Evolutionary conservation across 2,797 vertebrate genomes (phyloP).

Genomic region (Cetoscarus ocellatus): DNA sequence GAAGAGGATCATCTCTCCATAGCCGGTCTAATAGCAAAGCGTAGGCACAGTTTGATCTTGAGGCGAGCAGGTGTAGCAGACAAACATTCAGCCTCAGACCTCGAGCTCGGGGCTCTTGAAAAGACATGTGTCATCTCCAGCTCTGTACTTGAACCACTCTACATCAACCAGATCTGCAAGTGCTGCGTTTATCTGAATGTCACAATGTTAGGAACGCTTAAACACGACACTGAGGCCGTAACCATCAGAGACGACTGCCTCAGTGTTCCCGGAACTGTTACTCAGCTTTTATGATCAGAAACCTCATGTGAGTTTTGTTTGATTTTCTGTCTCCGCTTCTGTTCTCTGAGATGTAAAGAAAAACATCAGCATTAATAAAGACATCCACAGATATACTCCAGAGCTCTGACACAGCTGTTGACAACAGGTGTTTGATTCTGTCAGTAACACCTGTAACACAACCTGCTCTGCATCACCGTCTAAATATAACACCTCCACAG

Average conservation of each 20-base stretch:
- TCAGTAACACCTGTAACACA: slow-evolving; percentile 69
- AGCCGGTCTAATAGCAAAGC: background rate
- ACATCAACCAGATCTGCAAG: slow-evolving; percentile 42
- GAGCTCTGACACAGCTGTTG: slow-evolving; percentile 15
- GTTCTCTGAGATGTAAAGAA: background rate
- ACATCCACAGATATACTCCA: too few species aligned
- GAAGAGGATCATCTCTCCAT: background rate
- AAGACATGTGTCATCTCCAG: slow-evolving; percentile 80
- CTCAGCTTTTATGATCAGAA: background rate
- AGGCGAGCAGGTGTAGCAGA: slow-evolving; percentile 75
- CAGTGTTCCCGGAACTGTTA: background rate
- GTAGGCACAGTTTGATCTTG: slow-evolving; percentile 15
- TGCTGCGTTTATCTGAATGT: slow-evolving; percentile 32
- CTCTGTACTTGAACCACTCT: slow-evolving; percentile 69
- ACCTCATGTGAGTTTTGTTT: background rate
- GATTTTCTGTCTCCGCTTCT: background rate
- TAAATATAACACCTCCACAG: slow-evolving; percentile 59
- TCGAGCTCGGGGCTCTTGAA: slow-evolving; percentile 55
- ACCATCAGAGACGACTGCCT: slow-evolving; percentile 14
- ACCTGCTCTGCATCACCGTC: slow-evolving; percentile 14
- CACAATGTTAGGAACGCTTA: slow-evolving; percentile 30
- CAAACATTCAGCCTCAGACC: slow-evolving; percentile 60
- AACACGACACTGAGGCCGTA: slow-evolving; percentile 14
- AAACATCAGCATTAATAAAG: background rate
- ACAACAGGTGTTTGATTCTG: slow-evolving; percentile 62